Evolutionary conservation across 2,113 vertebrate genomes (phyloP).

Genomic region (Neogobius melanostomus): DNA sequence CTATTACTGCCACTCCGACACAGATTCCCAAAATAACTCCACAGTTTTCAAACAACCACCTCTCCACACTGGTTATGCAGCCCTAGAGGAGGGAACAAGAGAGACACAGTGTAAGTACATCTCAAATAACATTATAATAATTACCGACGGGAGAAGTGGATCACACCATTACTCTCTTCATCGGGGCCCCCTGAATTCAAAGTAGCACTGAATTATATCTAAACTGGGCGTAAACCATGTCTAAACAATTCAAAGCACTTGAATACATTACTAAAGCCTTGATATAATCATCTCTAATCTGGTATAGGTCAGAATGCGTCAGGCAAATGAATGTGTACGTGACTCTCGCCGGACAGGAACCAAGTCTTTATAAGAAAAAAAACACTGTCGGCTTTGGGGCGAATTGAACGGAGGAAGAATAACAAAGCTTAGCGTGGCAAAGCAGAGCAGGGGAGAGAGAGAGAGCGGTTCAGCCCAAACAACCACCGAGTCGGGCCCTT

Average conservation of each 20-base stretch:
- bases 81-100: slow-evolving; percentile 74
- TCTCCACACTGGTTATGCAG: slow-evolving; percentile 82
- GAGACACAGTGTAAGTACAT: slow-evolving; percentile 5
- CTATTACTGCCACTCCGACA: slow-evolving; percentile 82
- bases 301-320: neutral
- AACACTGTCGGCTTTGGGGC: slow-evolving; percentile 56
- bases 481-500: slow-evolving; percentile 34
- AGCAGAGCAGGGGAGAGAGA: slow-evolving; percentile 12
- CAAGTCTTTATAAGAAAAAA: slow-evolving; percentile 56
- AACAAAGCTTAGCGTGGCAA: slow-evolving; percentile 45
- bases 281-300: too few relatives aligned
- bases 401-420: slow-evolving; percentile 49
- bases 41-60: slow-evolving; percentile 86
- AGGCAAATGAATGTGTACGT: slow-evolving; percentile 36
- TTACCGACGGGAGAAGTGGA: neutral
- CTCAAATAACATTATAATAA: too few relatives aligned
- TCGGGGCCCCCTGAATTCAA: too few relatives aligned
- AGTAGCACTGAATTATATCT: too few relatives aligned
- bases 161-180: neutral
- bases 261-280: too few relatives aligned
- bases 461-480: slow-evolving; percentile 49
- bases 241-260: too few relatives aligned
- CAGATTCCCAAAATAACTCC: slow-evolving; percentile 89
- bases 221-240: too few relatives aligned
- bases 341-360: slow-evolving; percentile 52